Evolutionary conservation across 2,113 vertebrate species (phyloP), one percentile per base, ranked within the genome.

Genomic region (Sinocyclocheilus maitianheensis): DNA sequence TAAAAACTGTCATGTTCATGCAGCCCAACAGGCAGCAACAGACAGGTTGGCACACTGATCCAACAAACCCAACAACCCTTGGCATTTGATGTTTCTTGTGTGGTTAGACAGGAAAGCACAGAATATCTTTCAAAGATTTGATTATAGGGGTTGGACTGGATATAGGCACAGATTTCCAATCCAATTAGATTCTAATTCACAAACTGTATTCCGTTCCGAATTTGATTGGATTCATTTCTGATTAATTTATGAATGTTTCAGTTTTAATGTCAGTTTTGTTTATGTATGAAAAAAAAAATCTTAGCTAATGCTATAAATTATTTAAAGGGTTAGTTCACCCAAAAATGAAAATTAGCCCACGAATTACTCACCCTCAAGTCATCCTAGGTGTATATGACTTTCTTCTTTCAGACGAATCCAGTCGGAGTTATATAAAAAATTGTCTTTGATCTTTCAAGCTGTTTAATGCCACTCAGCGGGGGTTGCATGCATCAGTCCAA

Each of bases 31-130:
- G 14, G 22, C 34, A 1, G 69, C 69, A 72, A 40, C 58, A 60
- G 58, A 20, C 14, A 71, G 69, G 69, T 71, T 71, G 6, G 20
- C 69, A 71, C 16, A 40, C 24, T 16, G 76, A 55, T 77, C 76
- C 26, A 51, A 55, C 24, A 77, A 77, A 77, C 24, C 8, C 48
- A 53, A 77, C 75, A 51, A 77, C 75, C 8, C 24, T 77, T 77
- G 75, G 75, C 75, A 53, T 55, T 53, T 53, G n/a, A 55, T 55
- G 26, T 55, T 30, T 34, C 48, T 77, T 77, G 20, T 60, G 58
- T 60, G 26, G 24, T 77, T 18, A 77, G 26, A 26, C 16, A 30
- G 37, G 3, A 37, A 55, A 77, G 26, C 34, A 26, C 60, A 34
- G 65, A 65, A 51, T 48, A 20, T 51, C 43, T 43, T 40, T 63